These are phyloP conservation scores for Siniperca obscura DNA, from an alignment of 2,797 vertebrate species.

Conservation along the genomic window DNA sequence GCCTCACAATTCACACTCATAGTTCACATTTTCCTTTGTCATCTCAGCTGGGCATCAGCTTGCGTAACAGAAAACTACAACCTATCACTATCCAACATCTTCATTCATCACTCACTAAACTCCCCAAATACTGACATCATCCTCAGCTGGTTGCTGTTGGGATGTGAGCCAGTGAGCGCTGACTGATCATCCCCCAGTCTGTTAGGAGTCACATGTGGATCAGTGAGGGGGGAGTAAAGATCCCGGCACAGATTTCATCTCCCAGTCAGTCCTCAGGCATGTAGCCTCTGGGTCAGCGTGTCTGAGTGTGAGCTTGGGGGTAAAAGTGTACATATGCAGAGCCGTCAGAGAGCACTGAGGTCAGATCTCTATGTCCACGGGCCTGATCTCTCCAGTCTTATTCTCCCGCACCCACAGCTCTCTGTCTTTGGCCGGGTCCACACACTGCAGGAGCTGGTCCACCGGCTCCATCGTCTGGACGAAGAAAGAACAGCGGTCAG, in stretches of 20 bases:
- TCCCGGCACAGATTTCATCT: slow-evolving; percentile 39
- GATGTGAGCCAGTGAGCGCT: slow-evolving; percentile 7
- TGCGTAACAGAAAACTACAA: slow-evolving; percentile 17
- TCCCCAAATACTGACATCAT: slow-evolving; percentile 25
- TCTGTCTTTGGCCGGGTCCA: slow-evolving; percentile 94
- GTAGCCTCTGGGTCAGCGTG: slow-evolving; percentile 10
- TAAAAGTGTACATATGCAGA: slow-evolving; percentile 13
- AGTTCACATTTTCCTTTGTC: slow-evolving; percentile 1
- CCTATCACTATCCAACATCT: slow-evolving; percentile 19
- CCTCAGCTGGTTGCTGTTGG: slow-evolving; percentile 21
- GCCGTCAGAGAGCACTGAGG: slow-evolving; percentile 2
- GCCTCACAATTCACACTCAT: slow-evolving; percentile 21
- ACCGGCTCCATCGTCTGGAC: slow-evolving; percentile 96
- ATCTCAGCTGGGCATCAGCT: slow-evolving; percentile 18
- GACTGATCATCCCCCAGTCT: slow-evolving; percentile 29
- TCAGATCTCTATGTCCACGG: slow-evolving; percentile 96
- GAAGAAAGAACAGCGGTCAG: slow-evolving; percentile 18
- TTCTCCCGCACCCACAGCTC: slow-evolving; percentile 97
- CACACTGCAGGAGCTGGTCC: slow-evolving; percentile 95
- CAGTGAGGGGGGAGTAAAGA: neutral
- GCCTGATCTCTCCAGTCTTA: slow-evolving; percentile 94
- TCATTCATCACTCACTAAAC: slow-evolving; percentile 6
- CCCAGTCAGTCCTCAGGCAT: slow-evolving; percentile 18
- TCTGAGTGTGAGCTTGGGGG: slow-evolving; percentile 13
- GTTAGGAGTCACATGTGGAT: slow-evolving; percentile 34